phyloP scores from a whole-genome alignment of 2,113 vertebrate genomes.

The Catagonus wagneri region DNA sequence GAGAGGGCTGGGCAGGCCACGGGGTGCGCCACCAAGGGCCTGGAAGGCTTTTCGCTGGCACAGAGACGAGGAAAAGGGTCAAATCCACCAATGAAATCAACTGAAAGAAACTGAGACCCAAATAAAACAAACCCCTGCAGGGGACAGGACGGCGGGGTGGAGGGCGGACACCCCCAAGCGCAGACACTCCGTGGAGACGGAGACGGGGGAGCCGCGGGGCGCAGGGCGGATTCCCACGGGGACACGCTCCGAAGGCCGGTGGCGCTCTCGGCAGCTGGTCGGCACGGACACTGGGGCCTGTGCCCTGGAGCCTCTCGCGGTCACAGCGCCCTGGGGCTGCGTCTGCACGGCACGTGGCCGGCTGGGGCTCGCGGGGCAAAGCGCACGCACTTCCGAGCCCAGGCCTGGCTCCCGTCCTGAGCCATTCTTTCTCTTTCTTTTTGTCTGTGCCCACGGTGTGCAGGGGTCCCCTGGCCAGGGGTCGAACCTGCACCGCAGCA shows the following conservation, averaged over 20 bases:
- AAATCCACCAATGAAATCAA: slow-evolving; percentile 99
- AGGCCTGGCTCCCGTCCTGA: neutral
- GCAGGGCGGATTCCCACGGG: neutral
- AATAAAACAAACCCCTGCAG: slow-evolving; percentile 82
- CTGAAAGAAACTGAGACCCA: slow-evolving; percentile 93
- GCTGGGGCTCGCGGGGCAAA: neutral
- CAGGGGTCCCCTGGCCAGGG: too few species aligned
- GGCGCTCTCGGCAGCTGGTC: too few species aligned
- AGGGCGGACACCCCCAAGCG: neutral
- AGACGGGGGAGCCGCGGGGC: too few species aligned
- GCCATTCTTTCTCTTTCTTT: too few species aligned
- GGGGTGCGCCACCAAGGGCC: too few species aligned
- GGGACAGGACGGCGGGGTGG: slow-evolving; percentile 72
- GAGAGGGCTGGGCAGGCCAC: neutral
- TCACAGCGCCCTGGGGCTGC: neutral
- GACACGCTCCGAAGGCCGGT: neutral
- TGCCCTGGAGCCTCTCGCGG: neutral
- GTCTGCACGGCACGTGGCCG: rapidly evolving
- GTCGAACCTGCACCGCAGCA: too few species aligned
- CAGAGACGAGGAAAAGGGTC: slow-evolving; percentile 97
- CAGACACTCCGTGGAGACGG: neutral
- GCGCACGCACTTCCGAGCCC: rapidly evolving
- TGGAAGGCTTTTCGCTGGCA: slow-evolving; percentile 96
- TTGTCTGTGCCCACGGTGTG: too few species aligned
- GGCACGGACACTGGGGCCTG: too few species aligned